Evolutionary conservation across 2,888 invertebrate species (phyloP).

Genomic region (Escarpia spicata): DNA sequence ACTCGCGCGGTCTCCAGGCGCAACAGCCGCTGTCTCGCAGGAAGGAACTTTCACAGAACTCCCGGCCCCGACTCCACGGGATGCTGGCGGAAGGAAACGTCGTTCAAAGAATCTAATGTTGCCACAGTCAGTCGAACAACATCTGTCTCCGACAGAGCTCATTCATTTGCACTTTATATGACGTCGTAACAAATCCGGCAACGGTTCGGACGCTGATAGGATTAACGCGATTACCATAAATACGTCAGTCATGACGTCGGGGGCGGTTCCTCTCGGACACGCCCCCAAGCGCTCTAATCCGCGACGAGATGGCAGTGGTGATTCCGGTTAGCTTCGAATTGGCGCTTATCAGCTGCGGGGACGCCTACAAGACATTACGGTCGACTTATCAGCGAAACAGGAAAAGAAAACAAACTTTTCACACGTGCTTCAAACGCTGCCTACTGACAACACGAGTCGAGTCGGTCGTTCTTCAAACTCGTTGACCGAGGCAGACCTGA

Average conservation of each 20-base stretch:
- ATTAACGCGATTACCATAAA: not conserved
- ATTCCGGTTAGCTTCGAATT: not conserved
- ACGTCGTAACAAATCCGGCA: constrained; percentile 3
- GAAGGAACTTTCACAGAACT: not conserved
- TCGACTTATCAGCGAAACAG: not conserved
- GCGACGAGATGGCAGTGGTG: not conserved
- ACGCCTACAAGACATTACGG: not conserved
- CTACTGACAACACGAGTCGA: not conserved
- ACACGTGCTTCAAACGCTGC: not conserved
- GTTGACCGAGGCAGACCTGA: not conserved
- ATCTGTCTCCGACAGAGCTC: not conserved
- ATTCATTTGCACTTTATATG: constrained; percentile 5
- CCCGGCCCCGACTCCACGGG: not conserved
- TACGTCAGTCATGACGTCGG: not conserved
- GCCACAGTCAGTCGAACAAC: not conserved
- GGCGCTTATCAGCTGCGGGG: not conserved
- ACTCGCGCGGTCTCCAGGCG: not conserved
- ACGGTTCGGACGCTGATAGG: not conserved
- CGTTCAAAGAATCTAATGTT: not conserved
- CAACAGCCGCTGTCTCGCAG: not conserved
- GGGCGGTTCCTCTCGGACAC: not conserved
- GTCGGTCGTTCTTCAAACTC: not conserved
- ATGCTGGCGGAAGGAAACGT: constrained; percentile 6
- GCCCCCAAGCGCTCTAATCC: not conserved
- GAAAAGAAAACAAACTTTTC: constrained; percentile 8